phyloP scores from a whole-genome alignment of 1,140 invertebrate species.

The Thereuonema tuberculata region DNA sequence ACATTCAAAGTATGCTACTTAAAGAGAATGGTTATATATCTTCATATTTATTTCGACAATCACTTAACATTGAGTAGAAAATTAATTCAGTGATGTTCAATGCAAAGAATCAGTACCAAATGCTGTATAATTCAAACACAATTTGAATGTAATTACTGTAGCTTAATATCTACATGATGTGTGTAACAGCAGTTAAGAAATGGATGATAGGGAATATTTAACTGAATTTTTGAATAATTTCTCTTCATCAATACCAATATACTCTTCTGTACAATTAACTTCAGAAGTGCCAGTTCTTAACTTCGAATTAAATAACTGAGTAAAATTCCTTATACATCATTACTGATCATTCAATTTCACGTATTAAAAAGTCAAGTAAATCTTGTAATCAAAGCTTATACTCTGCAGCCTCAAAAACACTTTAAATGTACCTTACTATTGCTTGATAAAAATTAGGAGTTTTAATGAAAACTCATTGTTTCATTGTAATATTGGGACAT shows the following conservation, averaged over 20 bases:
- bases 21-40: not conserved
- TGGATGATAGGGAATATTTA: not conserved
- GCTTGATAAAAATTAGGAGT: not conserved
- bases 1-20: not conserved
- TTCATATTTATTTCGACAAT: not conserved
- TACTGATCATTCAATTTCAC: not conserved
- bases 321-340: not conserved
- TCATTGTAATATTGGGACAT: not conserved
- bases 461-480: not conserved
- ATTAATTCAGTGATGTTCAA: not conserved
- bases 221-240: not conserved
- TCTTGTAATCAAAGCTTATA: no score
- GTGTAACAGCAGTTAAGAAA: not conserved
- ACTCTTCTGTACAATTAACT: not conserved
- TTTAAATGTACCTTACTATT: not conserved
- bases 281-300: not conserved
- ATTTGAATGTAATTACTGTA: not conserved
- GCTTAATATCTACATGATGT: not conserved
- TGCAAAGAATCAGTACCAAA: not conserved
- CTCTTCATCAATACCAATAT: not conserved
- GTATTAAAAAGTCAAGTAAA: not conserved
- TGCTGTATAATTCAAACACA: not conserved
- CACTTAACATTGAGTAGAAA: not conserved
- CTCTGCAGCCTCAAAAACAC: not conserved
- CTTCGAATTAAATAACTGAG: not conserved